Conservation (phyloP, 2,888 invertebrate genomes). For the Caenorhabditis drosophilae region DNA sequence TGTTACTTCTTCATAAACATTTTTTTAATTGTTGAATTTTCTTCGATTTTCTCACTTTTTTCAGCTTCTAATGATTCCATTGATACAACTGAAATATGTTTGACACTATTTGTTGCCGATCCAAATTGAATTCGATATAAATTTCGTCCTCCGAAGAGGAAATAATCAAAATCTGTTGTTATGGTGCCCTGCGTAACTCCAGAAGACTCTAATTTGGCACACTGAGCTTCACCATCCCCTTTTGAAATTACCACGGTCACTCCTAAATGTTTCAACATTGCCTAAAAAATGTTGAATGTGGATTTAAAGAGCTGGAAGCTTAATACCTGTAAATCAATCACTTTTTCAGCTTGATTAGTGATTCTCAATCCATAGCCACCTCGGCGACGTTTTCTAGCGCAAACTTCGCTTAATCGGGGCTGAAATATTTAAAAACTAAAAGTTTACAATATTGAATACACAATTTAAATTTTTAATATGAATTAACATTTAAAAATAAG, state of each 20-base stretch:
- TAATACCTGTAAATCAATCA: slow-evolving; percentile 1
- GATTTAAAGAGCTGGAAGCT: no score
- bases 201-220: slow-evolving; percentile 84
- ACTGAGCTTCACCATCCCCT: slow-evolving; percentile 97
- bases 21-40: no score
- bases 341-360: slow-evolving; percentile 7
- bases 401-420: slow-evolving; percentile 11
- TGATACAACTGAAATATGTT: slow-evolving; percentile 5
- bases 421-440: no score
- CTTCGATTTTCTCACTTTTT: no score
- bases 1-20: slow-evolving; percentile 31
- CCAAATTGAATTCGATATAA: slow-evolving; percentile 78
- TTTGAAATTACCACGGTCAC: slow-evolving; percentile 90
- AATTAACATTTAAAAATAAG: no score
- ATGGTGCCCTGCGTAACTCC: slow-evolving; percentile 84
- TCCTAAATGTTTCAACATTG: slow-evolving; percentile 81
- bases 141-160: slow-evolving; percentile 91
- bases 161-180: slow-evolving; percentile 96
- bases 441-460: no score
- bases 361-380: slow-evolving; percentile 1
- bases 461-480: no score
- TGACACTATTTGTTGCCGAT: slow-evolving; percentile 46
- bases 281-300: no score
- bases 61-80: neutral
- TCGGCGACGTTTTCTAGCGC: slow-evolving; percentile 19